These are phyloP conservation scores for Silurus lanzhouensis DNA, from an alignment of 2,797 vertebrate genomes.

Conservation along the genomic window DNA sequence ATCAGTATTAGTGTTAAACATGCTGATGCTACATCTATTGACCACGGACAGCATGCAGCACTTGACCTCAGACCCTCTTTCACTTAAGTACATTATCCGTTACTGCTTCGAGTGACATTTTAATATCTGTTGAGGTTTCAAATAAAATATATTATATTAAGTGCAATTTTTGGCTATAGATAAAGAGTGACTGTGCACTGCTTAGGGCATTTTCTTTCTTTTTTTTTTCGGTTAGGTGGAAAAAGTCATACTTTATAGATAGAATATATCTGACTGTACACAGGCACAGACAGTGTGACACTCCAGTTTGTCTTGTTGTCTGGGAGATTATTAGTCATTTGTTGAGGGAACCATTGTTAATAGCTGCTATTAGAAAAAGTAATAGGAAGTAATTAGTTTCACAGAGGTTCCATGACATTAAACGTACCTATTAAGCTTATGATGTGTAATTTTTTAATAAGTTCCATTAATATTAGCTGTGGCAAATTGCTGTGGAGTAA, in stretches of 20 bases:
- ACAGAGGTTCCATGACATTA: neutral
- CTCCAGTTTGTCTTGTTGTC: conserved; percentile 36
- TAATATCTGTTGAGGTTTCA: neutral
- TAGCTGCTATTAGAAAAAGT: neutral
- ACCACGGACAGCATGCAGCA: conserved; percentile 10
- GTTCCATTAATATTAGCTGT: neutral
- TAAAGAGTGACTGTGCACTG: neutral
- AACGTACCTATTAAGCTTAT: neutral
- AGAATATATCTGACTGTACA: neutral
- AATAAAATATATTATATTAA: neutral
- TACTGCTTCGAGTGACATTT: conserved; percentile 60
- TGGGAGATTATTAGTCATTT: conserved; percentile 27
- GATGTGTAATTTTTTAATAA: neutral
- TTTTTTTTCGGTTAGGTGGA: neutral
- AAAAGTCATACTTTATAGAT: neutral
- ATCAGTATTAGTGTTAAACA: neutral
- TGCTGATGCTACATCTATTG: conserved; percentile 10
- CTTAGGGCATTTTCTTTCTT: neutral
- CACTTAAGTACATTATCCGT: conserved; percentile 40
- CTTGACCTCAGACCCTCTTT: conserved; percentile 18
- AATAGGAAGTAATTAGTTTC: no score
- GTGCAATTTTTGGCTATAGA: neutral
- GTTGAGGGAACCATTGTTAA: neutral
- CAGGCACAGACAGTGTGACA: neutral
- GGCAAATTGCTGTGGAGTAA: neutral